Evolutionary conservation across 2,888 invertebrate species (phyloP), one percentile per base, ranked within the genome.

Genomic region (Drosophila austrosaltans): DNA sequence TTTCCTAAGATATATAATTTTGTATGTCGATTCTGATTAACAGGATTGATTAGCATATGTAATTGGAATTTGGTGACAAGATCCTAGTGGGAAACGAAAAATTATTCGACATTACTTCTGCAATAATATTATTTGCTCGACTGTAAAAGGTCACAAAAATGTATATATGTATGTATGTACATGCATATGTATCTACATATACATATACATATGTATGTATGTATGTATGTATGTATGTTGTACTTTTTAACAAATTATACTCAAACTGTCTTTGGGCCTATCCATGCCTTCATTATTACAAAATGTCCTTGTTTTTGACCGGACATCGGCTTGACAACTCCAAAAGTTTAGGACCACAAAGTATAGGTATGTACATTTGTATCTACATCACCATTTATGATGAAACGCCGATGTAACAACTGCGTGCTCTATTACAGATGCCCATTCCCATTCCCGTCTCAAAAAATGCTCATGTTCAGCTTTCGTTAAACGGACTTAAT

Each of bases 401-500:
- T 57, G 57, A 39, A 57, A 57, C 57, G 3, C 20, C 5, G 22
- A 30, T 32, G 8, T 36, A 58, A 40, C 12, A 58, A 59, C 42
- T 59, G 57, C 57, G 22, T 57, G 57, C 39, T 39, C 57, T 22
- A 20, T 39, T 30, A 2, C 39, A 12, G 39, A 39, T 22, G 57
- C 57, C 30, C 48, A 20, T 59, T 28, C 22, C 40, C 28, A 30
- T 25, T 54, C 39, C 48, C 48, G 48, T 16, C 30, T 32, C 20
- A 61, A 44, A 44, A 42, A 61, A 42, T 44, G 48, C 44, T 48
- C 61, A 48, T 61, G 61, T 16, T 61, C 44, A 56, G 56, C 54
- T 54, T 68, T 68, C 36, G 32, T 64, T 30, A 59, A 63, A 69
- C 44, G 44, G 42, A 59, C 53, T 69, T 71, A 71, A 71, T 71